These are phyloP conservation scores for Ancistrus triradiatus DNA, from an alignment of 2,113 vertebrate genomes.

Conservation along the genomic window DNA sequence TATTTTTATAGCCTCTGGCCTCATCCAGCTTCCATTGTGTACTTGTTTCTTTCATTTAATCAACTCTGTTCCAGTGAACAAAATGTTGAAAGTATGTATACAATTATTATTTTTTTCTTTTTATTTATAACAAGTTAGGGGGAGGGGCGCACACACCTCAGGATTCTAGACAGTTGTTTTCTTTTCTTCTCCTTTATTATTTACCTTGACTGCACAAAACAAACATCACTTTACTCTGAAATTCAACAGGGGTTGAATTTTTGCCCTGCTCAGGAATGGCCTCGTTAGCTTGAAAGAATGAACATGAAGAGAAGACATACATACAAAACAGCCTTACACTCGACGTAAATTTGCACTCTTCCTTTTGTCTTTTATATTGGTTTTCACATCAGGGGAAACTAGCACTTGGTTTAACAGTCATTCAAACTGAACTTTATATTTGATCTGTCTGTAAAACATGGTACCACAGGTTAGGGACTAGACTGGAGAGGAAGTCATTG, in stretches of 20 bases:
- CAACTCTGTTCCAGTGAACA: conserved; percentile 57
- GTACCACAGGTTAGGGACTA: conserved; percentile 21
- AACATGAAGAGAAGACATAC: conserved; percentile 64
- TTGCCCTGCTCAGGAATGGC: conserved; percentile 78
- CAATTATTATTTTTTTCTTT: conserved; percentile 46
- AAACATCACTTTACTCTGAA: conserved; percentile 79
- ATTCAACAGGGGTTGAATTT: conserved; percentile 75
- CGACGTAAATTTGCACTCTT: conserved; percentile 69
- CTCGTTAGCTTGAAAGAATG: conserved; percentile 77
- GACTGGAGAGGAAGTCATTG: conserved; percentile 36
- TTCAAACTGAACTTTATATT: conserved; percentile 35
- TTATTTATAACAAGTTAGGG: conserved; percentile 50
- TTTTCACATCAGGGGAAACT: conserved; percentile 58
- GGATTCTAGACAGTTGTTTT: conserved; percentile 71
- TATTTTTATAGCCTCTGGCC: conserved; percentile 66
- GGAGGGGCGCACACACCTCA: conserved; percentile 71
- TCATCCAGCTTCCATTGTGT: conserved; percentile 58
- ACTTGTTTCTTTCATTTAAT: conserved; percentile 53
- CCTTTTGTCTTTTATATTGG: conserved; percentile 47
- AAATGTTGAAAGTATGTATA: conserved; percentile 58
- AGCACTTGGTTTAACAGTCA: conserved; percentile 48
- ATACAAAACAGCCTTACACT: conserved; percentile 71
- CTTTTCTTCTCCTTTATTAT: conserved; percentile 65
- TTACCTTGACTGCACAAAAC: conserved; percentile 78
- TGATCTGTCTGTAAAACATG: conserved; percentile 27